Conservation (phyloP, 2,113 vertebrate genomes). For the Pseudorasbora parva region DNA sequence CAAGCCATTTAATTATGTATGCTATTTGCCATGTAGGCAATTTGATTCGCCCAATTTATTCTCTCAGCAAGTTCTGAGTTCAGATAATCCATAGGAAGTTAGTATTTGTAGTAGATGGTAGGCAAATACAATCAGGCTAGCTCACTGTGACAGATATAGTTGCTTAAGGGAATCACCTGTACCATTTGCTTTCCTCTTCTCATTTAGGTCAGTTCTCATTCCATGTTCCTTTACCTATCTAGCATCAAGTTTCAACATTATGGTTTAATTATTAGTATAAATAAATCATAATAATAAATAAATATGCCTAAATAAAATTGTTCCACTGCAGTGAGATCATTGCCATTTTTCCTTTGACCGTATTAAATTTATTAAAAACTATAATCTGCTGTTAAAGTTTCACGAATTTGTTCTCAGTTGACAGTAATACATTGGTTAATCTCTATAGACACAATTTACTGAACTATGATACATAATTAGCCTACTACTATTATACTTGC, state of each 20-base stretch:
- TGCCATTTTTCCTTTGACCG: neutral
- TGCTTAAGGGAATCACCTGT: neutral
- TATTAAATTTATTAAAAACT: neutral
- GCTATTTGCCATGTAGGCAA: neutral
- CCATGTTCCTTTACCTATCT: neutral
- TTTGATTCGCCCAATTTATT: neutral
- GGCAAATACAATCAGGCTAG: no score
- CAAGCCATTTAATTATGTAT: neutral
- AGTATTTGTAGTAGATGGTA: neutral
- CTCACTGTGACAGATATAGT: neutral
- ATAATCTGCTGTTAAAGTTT: neutral
- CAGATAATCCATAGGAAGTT: neutral
- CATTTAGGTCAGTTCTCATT: neutral
- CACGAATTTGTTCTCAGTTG: neutral
- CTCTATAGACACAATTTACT: no score
- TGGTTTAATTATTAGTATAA: no score
- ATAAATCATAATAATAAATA: neutral
- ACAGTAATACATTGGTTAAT: neutral
- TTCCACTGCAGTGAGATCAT: neutral
- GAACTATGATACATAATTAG: no score
- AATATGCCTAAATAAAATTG: neutral
- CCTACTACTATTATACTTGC: no score
- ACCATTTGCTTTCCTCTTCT: neutral
- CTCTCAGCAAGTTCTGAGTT: neutral
- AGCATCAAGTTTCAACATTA: neutral